Evolutionary conservation across 2,113 vertebrate genomes (phyloP).

Genomic region (Periophthalmus modestus): DNA sequence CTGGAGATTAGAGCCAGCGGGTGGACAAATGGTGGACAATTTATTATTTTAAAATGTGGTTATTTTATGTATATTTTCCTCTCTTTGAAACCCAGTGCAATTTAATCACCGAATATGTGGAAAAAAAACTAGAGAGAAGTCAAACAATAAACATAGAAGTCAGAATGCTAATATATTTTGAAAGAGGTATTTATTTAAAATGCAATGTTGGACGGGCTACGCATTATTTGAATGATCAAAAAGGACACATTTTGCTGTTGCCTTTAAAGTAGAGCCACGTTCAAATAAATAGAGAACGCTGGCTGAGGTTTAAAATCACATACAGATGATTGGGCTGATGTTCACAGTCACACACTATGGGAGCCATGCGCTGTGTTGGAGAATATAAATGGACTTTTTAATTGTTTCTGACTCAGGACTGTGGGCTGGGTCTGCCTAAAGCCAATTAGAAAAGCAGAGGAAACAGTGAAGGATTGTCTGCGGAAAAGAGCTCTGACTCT

Average conservation of each 20-base stretch:
- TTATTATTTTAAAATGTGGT: constrained; percentile 67
- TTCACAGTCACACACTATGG: constrained; percentile 84
- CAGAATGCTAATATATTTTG: constrained; percentile 75
- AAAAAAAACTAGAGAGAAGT: constrained; percentile 45
- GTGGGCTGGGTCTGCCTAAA: constrained; percentile 84
- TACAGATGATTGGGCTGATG: constrained; percentile 88
- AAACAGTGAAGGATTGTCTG: constrained; percentile 82
- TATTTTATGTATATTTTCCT: constrained; percentile 57
- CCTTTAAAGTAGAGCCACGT: constrained; percentile 84
- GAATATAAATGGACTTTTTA: constrained; percentile 90
- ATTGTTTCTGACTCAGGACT: constrained; percentile 87
- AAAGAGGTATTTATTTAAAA: constrained; percentile 77
- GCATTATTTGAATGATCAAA: constrained; percentile 91
- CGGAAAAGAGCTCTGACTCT: constrained; percentile 79
- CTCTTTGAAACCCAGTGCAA: constrained; percentile 57
- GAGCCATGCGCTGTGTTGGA: constrained; percentile 81
- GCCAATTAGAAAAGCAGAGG: constrained; percentile 84
- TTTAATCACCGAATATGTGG: constrained; percentile 52
- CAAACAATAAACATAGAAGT: constrained; percentile 70
- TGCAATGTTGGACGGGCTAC: constrained; percentile 73
- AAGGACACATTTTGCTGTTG: constrained; percentile 76
- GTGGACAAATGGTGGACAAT: constrained; percentile 43
- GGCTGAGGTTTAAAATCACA: constrained; percentile 87
- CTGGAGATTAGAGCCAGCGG: constrained; percentile 28
- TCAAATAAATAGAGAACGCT: constrained; percentile 91